Evolutionary conservation across 2,113 vertebrate species (phyloP).

Genomic region (Myiozetetes cayanensis): DNA sequence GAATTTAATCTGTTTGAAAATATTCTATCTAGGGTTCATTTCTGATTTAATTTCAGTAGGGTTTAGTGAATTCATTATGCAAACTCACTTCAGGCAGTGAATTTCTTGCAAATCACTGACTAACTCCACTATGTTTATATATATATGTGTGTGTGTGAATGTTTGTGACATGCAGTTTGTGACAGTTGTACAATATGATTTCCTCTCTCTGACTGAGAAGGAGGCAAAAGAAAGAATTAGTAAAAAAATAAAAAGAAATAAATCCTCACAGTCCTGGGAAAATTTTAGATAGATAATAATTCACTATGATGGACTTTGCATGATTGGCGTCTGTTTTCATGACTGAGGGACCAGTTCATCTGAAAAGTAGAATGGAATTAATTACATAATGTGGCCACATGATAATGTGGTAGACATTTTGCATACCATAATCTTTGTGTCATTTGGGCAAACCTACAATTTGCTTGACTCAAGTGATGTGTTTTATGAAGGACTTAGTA

Average conservation of each 20-base stretch:
- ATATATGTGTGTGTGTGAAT: background rate
- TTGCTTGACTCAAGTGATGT: background rate
- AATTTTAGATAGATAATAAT: background rate
- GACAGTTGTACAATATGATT: background rate
- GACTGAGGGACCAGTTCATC: background rate
- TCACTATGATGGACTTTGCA: background rate
- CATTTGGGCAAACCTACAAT: background rate
- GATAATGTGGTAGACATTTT: background rate
- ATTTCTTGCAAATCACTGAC: background rate
- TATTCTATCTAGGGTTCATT: background rate
- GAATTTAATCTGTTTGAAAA: conserved; percentile 9
- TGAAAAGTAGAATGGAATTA: background rate
- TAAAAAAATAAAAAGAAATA: too few species aligned
- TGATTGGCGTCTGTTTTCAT: background rate
- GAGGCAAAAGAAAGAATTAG: background rate
- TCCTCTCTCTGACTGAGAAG: background rate
- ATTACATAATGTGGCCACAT: background rate
- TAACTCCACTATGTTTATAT: background rate
- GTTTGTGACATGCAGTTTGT: background rate
- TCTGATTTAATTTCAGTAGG: background rate
- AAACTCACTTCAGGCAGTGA: background rate
- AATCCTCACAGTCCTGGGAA: background rate
- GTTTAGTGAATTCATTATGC: conserved; percentile 10
- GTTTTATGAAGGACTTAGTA: background rate
- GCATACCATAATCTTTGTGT: background rate